Base-by-base conservation (phyloP, 2,888 invertebrate genomes). In the Eristalis intricaria region DNA sequence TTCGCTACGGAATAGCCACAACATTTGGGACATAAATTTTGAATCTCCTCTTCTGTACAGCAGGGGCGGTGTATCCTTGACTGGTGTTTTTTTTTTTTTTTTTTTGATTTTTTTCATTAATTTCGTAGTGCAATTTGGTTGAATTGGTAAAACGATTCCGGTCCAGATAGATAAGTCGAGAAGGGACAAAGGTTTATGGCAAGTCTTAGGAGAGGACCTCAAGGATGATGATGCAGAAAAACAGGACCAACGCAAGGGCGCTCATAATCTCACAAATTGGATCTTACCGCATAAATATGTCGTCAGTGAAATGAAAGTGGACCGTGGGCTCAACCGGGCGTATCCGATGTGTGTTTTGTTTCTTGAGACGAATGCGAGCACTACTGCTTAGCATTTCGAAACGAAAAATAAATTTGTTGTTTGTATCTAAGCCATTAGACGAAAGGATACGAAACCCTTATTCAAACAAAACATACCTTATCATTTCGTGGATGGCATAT, bases 241-340 rank as follows among this genome's bases (percentile, higher is more conserved):
- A 74, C 63, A 40, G 60, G 77, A 73, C 77, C 74, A 70, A 40
- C 66, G 61, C 26, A 69, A 40, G 69, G 65, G 22, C 71, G 75
- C 70, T 75, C 87, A 79, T 79, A 87, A 87, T 87, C 87, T 83
- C 65, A 84, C 75, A 84, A 87, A 87, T 87, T 80, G 87, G 87
- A 87, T 87, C 84, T 80, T 80, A 76, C 79, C 64, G 84, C 84
- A 87, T 87, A 87, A 87, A 84, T 87, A 87, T 87, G 87, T 87
- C 87, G 84, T 87, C 87, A 76, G 76, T 68, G 68, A 68, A 79
- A 87, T 75, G 87, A 84, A 84, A 70, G 50, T 43, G 23, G 73
- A 56, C 58, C 50, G 26, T 65, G 69, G 75, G 60, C 66, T 63
- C 63, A 63, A 3, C 13, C 15, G 11, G 29, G 26, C 2, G 29